Evolutionary conservation across 2,113 vertebrate species (phyloP), one percentile per base, ranked within the genome.

Genomic region (Cochlearius cochlearius): DNA sequence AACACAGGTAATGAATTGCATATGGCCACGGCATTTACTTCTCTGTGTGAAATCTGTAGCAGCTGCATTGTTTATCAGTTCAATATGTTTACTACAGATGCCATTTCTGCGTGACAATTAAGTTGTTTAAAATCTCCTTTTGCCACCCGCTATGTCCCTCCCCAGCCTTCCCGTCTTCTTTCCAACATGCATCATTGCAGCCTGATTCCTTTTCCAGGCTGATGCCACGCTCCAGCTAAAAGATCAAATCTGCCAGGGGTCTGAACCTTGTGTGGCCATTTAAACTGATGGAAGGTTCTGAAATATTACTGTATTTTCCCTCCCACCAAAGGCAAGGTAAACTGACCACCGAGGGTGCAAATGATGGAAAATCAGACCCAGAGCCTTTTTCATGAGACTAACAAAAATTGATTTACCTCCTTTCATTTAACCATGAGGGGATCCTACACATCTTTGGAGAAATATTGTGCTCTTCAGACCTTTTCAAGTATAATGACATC

Each of bases 21-120:
- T 90, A 95, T 95, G 96, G 95, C 84, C 79, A 72, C 18, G 9
- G 66, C 94, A 86, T 95, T 97, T 96, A 85, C 91, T 96, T 96
- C 94, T 96, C 95, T 94, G 87, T 91, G 95, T 95, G 94, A 97
- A 95, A 94, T 97, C 94, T 84, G 47, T 45, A 91, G 94, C 95
- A 98, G 92, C 96, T 98, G 91, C 89, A 93, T 85, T 96, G 66
- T 94, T 97, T 97, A 96, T 92, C 92, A 94, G 90, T 96, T 91
- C 96, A 97, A 94, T 96, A 97, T 97, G 94, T 95, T 98, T 97
- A 92, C 90, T 93, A 83, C 95, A 97, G 96, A 97, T 97, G 96
- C 93, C 93, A 96, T 92, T 96, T 97, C 94, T 93, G 53, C 90
- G 69, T 66, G 90, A 93, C 92, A 96, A 97, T 97, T 97, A 91